Percentiles rank a stretch among this genome's conserved stretches.
Evolutionary conservation across 1,140 invertebrate species (phyloP).

Genomic region (Pentalonia nigronervosa): DNA sequence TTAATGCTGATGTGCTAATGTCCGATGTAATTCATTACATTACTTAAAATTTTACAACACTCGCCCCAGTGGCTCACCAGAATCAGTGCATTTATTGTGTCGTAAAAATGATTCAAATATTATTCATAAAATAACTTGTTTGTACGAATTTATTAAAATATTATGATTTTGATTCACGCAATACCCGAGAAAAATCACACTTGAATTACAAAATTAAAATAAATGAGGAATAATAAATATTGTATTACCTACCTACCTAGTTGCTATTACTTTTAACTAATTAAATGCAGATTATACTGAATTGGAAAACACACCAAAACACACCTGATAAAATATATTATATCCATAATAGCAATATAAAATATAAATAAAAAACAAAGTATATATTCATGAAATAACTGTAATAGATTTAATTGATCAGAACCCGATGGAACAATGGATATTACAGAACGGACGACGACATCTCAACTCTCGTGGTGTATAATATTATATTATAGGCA

Average conservation of each 20-base stretch:
- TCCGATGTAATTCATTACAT: background rate
- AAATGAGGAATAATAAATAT: background rate
- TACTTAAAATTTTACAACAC: background rate
- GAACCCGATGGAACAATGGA: background rate
- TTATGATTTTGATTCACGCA: background rate
- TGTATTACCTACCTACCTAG: background rate
- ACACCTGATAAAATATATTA: background rate
- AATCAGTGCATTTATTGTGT: background rate
- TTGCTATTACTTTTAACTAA: background rate
- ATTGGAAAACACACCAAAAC: background rate
- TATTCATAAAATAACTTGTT: background rate
- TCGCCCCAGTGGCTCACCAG: background rate
- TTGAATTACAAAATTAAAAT: background rate
- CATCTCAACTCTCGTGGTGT: background rate
- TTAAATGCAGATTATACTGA: background rate
- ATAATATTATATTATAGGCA: too few species aligned
- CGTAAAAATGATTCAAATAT: conserved; percentile 2
- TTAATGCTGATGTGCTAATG: background rate
- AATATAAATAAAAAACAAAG: background rate
- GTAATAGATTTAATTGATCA: background rate
- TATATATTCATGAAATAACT: background rate
- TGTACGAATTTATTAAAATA: background rate
- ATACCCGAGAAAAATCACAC: background rate
- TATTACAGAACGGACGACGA: background rate
- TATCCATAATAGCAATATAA: background rate